Base-by-base conservation (phyloP, 1,140 invertebrate species). In the Hylaeus volcanicus region DNA sequence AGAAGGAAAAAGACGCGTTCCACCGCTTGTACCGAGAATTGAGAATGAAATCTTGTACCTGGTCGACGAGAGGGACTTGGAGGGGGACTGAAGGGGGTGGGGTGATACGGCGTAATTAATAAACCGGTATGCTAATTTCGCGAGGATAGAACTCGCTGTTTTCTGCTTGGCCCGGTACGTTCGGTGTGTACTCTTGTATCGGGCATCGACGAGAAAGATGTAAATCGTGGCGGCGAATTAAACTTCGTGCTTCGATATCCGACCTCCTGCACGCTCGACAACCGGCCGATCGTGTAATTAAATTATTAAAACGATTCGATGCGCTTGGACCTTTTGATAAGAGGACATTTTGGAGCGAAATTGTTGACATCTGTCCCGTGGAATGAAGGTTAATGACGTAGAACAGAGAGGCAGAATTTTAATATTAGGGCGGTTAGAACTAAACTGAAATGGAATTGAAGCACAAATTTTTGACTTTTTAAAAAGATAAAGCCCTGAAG, bases 41-140 rank as follows among this genome's bases (percentile, higher is more conserved):
- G 60, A 83, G 83, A 88, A 85, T 80, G 76, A 88, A 79, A 82
- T 81, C 83, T 84, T 73, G 80, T 65, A 70, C n/a, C 77, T 69
- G 61, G 61, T 82, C 51, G 63, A 74, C 48, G 26, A 74, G 43
- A 65, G 48, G 39, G 64, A 82, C 55, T 66, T 26, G 55, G 37
- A 51, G 12, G 39, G 1, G 45, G 14, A n/a, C 9, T 70, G 41
- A 64, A 51, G 53, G 9, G 2, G 12, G 63, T 45, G 64, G 64
- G 71, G 68, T 63, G 79, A 70, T 69, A 74, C 74, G 69, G 70
- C 78, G 81, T 89, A 89, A 90, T 89, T 90, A 89, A 90, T 90
- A 89, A 90, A 89, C 88, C 86, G 88, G 88, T 90, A 89, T 89
- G 88, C 78, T 86, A 89, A 90, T 89, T 89, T 81, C 69, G 60